Base-by-base conservation (phyloP, 2,888 invertebrate species). In the Microctonus brassicae region DNA sequence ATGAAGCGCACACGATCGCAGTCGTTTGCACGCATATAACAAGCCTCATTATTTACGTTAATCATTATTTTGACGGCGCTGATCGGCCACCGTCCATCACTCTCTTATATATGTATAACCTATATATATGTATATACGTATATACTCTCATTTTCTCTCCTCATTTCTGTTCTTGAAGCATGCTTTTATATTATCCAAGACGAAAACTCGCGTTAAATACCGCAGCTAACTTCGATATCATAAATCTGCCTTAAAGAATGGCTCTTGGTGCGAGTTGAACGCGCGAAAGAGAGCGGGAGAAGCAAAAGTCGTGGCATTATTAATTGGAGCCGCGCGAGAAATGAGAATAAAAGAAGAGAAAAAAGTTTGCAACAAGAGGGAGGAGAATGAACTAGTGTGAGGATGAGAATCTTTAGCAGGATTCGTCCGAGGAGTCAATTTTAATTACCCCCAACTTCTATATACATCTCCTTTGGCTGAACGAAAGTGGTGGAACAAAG, bases 61-160 rank as follows among this genome's bases (percentile, higher is more conserved):
- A 84, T 84, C 82, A 84, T 85, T 84, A 85, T 85, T 85, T 83
- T 84, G 84, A 85, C 84, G 84, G 83, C 81, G 82, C 80, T 84
- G 84, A 85, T 84, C 83, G 84, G 82, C 81, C 84, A 83, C 83
- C 84, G 85, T 85, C 84, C 83, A 84, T 85, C 85, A 84, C 83
- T 81, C 80, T 80, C 47, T 22, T 34, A 20, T 62, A 52, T 36
- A 42, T 33, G 17, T 57, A 13, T 57, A 20, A 10, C 13, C 33
- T 17, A n/a, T n/a, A n/a, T n/a, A n/a, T 22, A 7, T 47, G n/a
- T 39, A 7, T 66, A 57, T 62, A 39, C 61, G 73, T 72, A 77
- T 75, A 74, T 75, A 74, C 75, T 79, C 75, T 72, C 76, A 55
- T 64, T 63, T 69, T 72, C 58, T 64, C 72, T 66, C 62, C 69